These are phyloP conservation scores for Pseudomyrmex sp. DNA, from an alignment of 1,140 invertebrate species.

Conservation along the genomic window DNA sequence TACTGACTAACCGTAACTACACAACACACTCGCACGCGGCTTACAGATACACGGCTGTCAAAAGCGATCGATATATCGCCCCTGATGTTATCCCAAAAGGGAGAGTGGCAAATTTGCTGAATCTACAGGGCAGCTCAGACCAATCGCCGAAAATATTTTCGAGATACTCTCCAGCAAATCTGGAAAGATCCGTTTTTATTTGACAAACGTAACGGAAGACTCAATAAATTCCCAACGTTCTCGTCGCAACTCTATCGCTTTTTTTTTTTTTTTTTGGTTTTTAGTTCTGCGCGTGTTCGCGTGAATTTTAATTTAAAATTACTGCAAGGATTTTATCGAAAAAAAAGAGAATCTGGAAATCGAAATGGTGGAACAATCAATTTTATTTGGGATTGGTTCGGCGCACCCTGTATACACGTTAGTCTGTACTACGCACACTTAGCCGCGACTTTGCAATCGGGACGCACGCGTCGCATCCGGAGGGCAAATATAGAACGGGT, in stretches of 20 bases:
- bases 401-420: conserved; percentile 19
- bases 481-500: not conserved
- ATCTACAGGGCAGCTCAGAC: not conserved
- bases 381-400: not conserved
- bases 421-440: conserved; percentile 25
- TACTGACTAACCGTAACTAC: conserved; percentile 63
- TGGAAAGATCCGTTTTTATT: not conserved
- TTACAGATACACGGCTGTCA: conserved; percentile 1
- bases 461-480: conserved; percentile 40
- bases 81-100: conserved; percentile 10
- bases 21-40: not conserved
- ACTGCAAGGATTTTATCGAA: no score
- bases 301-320: no score
- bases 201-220: not conserved
- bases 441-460: conserved; percentile 52
- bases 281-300: no score
- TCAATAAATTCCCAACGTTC: not conserved
- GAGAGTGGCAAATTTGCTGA: not conserved
- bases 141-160: not conserved
- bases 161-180: not conserved
- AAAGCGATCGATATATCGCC: conserved; percentile 54
- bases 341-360: not conserved
- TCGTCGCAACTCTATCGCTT: not conserved
- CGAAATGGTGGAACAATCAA: not conserved
- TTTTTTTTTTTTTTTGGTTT: no score